Conservation (phyloP, 2,113 vertebrate species). For the Gasterosteus nipponicus region DNA sequence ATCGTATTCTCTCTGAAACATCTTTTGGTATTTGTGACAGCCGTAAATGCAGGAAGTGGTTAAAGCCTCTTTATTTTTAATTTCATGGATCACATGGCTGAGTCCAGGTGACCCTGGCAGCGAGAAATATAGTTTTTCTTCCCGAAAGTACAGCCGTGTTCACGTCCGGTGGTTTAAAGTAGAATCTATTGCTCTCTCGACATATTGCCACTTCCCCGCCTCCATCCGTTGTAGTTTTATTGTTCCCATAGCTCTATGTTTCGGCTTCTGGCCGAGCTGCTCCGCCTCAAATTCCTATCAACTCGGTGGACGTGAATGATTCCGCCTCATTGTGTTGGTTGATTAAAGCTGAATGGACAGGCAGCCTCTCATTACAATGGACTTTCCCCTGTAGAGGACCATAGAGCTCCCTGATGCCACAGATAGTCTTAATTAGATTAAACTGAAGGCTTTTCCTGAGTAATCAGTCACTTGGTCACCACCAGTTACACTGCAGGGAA, state of each 20-base stretch:
- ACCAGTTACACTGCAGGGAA: conserved; percentile 61
- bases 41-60: conserved; percentile 27
- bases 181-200: conserved; percentile 22
- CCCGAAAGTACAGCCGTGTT: not conserved
- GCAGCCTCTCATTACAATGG: conserved; percentile 55
- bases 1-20: not conserved
- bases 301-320: conserved; percentile 45
- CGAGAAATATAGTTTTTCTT: not conserved
- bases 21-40: conserved; percentile 1
- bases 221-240: conserved; percentile 10
- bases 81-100: conserved; percentile 21
- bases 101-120: not conserved
- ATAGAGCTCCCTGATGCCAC: conserved; percentile 67
- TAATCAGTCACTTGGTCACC: conserved; percentile 78
- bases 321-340: conserved; percentile 49
- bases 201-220: conserved; percentile 20
- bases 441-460: conserved; percentile 82
- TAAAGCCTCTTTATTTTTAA: conserved; percentile 17
- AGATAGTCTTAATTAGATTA: conserved; percentile 84
- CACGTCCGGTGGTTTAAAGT: not conserved
- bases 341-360: conserved; percentile 68
- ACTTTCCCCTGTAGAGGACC: conserved; percentile 54
- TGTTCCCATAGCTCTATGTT: not conserved
- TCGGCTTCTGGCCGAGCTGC: not conserved
- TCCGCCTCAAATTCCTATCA: conserved; percentile 45